Evolutionary conservation across 2,113 vertebrate species (phyloP).

Genomic region (Zootoca vivipara): DNA sequence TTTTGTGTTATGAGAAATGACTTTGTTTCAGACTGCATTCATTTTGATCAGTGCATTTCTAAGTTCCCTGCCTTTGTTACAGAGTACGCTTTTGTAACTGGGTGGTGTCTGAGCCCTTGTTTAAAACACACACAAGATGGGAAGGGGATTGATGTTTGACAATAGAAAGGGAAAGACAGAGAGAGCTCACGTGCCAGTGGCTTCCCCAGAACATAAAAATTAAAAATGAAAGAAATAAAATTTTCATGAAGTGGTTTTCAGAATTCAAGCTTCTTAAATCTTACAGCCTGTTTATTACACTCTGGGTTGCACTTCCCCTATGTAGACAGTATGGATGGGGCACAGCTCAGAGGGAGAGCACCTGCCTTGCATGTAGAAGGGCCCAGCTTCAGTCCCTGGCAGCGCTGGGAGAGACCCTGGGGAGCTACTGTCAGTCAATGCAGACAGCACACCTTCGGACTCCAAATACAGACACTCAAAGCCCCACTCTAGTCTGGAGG

Average conservation of each 20-base stretch:
- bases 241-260: slow-evolving; percentile 68
- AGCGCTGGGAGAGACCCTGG: too few relatives aligned
- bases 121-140: background rate
- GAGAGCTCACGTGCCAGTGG: background rate
- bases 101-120: background rate
- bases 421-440: background rate
- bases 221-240: slow-evolving; percentile 69
- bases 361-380: too few relatives aligned
- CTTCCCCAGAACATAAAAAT: slow-evolving; percentile 62
- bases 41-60: background rate
- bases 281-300: slow-evolving; percentile 56
- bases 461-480: background rate
- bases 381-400: too few relatives aligned
- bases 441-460: background rate
- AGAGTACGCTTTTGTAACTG: accelerated
- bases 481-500: too few relatives aligned
- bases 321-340: background rate
- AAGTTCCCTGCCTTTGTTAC: background rate
- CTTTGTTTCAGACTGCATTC: background rate
- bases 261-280: slow-evolving; percentile 59
- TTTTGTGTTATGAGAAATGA: background rate
- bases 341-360: too few relatives aligned
- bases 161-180: slow-evolving; percentile 3
- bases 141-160: accelerated
- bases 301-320: slow-evolving; percentile 41